phyloP scores from a whole-genome alignment of 2,797 vertebrate genomes.

The Hypotaenidia okinawae region DNA sequence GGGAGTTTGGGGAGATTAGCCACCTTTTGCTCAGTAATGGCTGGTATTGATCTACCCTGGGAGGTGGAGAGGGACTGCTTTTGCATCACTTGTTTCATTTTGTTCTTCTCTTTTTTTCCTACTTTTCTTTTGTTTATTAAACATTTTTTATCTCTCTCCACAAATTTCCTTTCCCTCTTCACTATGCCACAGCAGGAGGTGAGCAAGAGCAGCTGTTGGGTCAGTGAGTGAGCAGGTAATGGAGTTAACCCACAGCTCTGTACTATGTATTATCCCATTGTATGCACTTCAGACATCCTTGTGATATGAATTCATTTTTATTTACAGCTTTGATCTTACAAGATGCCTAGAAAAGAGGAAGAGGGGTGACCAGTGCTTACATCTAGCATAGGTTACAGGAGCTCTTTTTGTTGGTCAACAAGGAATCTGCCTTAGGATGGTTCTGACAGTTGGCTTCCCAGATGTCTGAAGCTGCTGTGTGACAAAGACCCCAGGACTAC shows the following conservation, averaged over 20 bases:
- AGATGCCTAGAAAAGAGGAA: background rate
- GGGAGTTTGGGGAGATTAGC: background rate
- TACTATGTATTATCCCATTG: too few species aligned
- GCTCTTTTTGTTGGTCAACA: background rate
- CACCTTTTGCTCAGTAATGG: background rate
- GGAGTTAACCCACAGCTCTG: background rate
- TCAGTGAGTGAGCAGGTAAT: background rate
- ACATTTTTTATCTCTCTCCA: background rate
- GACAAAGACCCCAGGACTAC: background rate
- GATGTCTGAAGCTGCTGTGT: background rate
- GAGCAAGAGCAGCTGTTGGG: accelerated
- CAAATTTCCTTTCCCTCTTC: background rate
- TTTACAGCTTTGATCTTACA: background rate
- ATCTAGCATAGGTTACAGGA: background rate
- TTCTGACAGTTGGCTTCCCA: background rate
- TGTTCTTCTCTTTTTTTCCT: background rate
- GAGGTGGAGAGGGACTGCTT: background rate
- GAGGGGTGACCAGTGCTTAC: background rate
- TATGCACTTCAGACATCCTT: background rate
- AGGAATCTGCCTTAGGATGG: background rate
- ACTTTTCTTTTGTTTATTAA: background rate
- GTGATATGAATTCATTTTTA: background rate
- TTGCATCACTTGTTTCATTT: background rate
- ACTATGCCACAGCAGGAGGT: accelerated
- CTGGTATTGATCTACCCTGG: background rate